phyloP scores from a whole-genome alignment of 1,140 invertebrate species.

The Rhyacophila brunnea region DNA sequence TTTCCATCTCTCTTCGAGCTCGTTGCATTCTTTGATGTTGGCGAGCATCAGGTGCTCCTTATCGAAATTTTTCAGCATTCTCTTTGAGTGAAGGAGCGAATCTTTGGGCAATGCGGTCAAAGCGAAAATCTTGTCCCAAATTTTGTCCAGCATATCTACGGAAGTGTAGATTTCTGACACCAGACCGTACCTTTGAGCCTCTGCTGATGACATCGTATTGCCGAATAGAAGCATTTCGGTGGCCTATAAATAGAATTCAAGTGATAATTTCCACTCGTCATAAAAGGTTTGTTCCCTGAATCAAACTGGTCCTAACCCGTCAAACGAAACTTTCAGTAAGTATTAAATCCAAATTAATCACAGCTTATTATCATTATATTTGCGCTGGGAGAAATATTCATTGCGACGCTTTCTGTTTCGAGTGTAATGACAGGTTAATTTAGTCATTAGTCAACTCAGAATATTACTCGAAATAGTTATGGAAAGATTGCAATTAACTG shows the following conservation, averaged over 20 bases:
- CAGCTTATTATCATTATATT: too few relatives aligned
- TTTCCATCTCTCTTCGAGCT: slow-evolving; percentile 59
- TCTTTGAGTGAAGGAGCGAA: slow-evolving; percentile 59
- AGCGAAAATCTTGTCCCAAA: slow-evolving; percentile 57
- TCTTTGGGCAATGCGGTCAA: slow-evolving; percentile 52
- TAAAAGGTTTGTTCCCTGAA: too few relatives aligned
- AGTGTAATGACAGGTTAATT: too few relatives aligned
- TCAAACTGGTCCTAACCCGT: too few relatives aligned
- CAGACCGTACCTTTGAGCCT: slow-evolving; percentile 71
- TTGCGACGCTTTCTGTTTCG: too few relatives aligned
- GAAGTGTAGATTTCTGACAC: slow-evolving; percentile 66
- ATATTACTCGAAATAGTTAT: too few relatives aligned
- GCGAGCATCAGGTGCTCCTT: slow-evolving; percentile 52
- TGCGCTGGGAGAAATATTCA: too few relatives aligned
- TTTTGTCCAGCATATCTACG: slow-evolving; percentile 57
- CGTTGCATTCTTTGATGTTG: slow-evolving; percentile 57
- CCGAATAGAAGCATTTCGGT: slow-evolving; percentile 79
- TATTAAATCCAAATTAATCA: too few relatives aligned
- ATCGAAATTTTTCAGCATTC: slow-evolving; percentile 49
- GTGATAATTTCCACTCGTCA: too few relatives aligned
- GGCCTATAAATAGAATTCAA: slow-evolving; percentile 57
- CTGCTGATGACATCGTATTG: slow-evolving; percentile 71
- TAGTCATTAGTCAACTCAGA: too few relatives aligned
- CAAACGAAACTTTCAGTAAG: too few relatives aligned
- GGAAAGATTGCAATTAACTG: too few relatives aligned